These are phyloP conservation scores for Lycodopsis pacificus DNA, from an alignment of 2,797 vertebrate genomes.

Conservation along the genomic window DNA sequence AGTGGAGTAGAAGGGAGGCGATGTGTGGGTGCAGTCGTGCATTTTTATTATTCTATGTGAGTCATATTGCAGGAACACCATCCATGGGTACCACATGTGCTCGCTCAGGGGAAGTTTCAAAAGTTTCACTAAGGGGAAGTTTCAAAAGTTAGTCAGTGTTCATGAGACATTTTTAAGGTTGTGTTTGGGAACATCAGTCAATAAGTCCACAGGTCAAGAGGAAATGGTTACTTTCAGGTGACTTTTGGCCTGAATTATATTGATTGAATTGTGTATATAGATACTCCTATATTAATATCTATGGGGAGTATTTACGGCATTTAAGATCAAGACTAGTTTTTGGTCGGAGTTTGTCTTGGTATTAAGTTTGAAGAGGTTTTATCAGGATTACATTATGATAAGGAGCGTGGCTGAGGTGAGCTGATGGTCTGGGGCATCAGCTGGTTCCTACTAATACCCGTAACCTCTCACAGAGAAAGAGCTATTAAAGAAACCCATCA, in stretches of 20 bases:
- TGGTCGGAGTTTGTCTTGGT: background rate
- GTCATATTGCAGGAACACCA: background rate
- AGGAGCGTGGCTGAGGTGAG: background rate
- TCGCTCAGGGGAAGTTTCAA: background rate
- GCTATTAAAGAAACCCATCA: slow-evolving; percentile 55
- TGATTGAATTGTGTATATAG: background rate
- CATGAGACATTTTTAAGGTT: background rate
- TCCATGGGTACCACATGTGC: background rate
- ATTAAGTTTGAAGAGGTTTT: background rate
- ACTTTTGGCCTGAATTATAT: background rate
- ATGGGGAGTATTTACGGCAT: background rate
- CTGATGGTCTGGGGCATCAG: slow-evolving; percentile 53
- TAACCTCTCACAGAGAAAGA: slow-evolving; percentile 59
- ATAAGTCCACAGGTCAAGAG: background rate
- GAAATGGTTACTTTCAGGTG: background rate
- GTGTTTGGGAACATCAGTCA: background rate
- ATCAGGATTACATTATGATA: background rate
- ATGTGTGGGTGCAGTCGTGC: background rate
- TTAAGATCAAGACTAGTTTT: background rate
- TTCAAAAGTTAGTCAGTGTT: background rate
- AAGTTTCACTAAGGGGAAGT: too few species aligned
- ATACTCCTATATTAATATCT: background rate
- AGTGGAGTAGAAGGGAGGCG: too few species aligned
- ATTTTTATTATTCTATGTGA: background rate
- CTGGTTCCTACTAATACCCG: slow-evolving; percentile 73